phyloP scores from a whole-genome alignment of 2,888 invertebrate genomes.

The Parnassius orleans region DNA sequence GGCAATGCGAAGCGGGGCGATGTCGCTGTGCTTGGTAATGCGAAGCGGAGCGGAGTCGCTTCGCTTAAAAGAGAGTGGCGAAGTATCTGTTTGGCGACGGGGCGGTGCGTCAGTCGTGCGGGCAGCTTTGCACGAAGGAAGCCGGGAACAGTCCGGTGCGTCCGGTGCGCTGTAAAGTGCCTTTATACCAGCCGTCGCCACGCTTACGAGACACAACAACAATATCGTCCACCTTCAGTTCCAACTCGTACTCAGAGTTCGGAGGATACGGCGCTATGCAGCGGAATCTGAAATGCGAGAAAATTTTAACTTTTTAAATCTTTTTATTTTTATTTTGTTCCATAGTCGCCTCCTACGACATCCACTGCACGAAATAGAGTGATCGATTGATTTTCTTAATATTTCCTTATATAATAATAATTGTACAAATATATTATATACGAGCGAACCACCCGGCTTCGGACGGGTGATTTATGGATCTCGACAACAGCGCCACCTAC shows the following conservation, averaged over 20 bases:
- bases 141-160: slow-evolving; percentile 97
- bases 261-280: slow-evolving; percentile 97
- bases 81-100: not conserved
- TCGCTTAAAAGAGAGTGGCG: slow-evolving; percentile 13
- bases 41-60: no score
- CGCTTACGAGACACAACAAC: slow-evolving; percentile 95
- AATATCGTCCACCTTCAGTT: slow-evolving; percentile 93
- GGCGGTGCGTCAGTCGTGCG: slow-evolving; percentile 49
- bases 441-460: no score
- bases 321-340: no score
- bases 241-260: slow-evolving; percentile 95
- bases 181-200: slow-evolving; percentile 98
- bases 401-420: no score
- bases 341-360: no score
- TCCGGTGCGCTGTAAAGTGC: slow-evolving; percentile 93
- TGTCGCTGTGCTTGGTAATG: no score
- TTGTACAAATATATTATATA: no score
- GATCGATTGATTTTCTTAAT: no score
- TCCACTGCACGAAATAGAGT: no score
- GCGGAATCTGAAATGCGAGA: slow-evolving; percentile 84
- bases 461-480: no score
- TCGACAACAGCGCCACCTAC: no score
- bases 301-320: slow-evolving; percentile 2
- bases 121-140: slow-evolving; percentile 90
- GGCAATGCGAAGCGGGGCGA: no score